These are phyloP conservation scores for Alethe diademata DNA, from an alignment of 2,113 vertebrate species.

Conservation along the genomic window DNA sequence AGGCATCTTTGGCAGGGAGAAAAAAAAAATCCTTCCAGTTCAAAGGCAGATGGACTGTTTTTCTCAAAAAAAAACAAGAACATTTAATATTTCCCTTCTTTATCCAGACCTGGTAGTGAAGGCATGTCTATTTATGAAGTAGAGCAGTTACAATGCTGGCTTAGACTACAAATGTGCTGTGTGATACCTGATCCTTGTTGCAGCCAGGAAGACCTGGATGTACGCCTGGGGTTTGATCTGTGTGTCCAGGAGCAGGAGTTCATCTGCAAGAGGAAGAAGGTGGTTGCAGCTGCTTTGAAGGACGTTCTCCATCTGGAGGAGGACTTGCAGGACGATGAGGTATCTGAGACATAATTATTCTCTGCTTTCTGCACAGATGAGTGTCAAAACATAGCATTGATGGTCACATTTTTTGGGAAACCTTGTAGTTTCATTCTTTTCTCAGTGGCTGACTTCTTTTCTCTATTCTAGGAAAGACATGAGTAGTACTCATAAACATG, in stretches of 20 bases:
- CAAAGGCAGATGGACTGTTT: neutral
- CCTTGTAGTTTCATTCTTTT: neutral
- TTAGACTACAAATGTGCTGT: neutral
- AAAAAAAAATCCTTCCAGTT: neutral
- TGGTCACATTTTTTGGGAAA: neutral
- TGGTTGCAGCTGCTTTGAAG: constrained; percentile 75
- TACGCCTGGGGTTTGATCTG: constrained; percentile 81
- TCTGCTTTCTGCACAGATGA: neutral
- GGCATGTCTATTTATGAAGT: neutral
- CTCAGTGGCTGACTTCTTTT: neutral
- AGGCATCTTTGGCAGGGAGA: neutral
- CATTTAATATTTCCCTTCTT: neutral
- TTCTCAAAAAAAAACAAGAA: neutral
- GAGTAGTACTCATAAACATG: neutral
- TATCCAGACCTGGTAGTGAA: neutral
- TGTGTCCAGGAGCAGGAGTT: constrained; percentile 78
- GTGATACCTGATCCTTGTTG: neutral
- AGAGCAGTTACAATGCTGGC: neutral
- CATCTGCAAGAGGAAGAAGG: constrained; percentile 75
- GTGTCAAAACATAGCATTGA: neutral
- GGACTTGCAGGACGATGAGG: constrained; percentile 70
- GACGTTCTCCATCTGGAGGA: constrained; percentile 75
- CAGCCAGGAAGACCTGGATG: constrained; percentile 64
- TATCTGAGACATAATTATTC: neutral
- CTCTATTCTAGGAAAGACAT: neutral